Evolutionary conservation across 2,113 vertebrate genomes (phyloP), one percentile per base, ranked within the genome.

Genomic region (Hyperoodon ampullatus): DNA sequence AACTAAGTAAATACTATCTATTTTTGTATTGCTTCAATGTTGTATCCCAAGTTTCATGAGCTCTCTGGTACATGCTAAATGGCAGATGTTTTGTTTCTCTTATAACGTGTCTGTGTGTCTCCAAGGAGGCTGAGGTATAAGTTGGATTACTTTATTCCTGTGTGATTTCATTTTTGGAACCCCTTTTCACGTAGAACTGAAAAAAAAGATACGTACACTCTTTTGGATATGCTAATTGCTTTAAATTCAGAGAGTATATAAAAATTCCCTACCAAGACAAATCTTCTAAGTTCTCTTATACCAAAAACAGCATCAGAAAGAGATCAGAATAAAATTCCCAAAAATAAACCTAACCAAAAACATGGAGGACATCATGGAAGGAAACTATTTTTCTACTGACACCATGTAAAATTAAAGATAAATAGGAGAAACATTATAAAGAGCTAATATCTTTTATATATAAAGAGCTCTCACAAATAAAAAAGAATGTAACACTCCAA

Each of bases 171-270:
- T 61, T 95, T 97, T 77, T 72, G 53, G 78, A 93, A 89, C 5
- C 86, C 5, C 42, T 93, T 94, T 92, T 44, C 68, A 95, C 39
- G 80, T 35, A 84, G 23, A 71, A 93, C 26, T 96, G 88, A 71
- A 70, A 83, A 74, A 66, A 39, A 90, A 87, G 66, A 89, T 50
- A 13, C 30, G 86, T 33, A 72, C 2, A 53, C 1, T 50, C 68
- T 42, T 90, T 88, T 83, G 53, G 58, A 89, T 97, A 96, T 80
- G 88, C 44, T 96, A 96, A 95, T 75, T 90, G 39, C 39, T 93
- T 97, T 95, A 96, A 96, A 95, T 93, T 90, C 92, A 93, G 88
- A 89, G 30, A 55, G 63, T 71, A 90, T 72, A 91, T 66, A 89
- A 97, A 95, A 95, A 95, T 81, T 94, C 78, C 61, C 71, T 84